Conservation (phyloP, 37 sponge, comb jelly and placozoan species). For the Amphimedon queenslandica region DNA sequence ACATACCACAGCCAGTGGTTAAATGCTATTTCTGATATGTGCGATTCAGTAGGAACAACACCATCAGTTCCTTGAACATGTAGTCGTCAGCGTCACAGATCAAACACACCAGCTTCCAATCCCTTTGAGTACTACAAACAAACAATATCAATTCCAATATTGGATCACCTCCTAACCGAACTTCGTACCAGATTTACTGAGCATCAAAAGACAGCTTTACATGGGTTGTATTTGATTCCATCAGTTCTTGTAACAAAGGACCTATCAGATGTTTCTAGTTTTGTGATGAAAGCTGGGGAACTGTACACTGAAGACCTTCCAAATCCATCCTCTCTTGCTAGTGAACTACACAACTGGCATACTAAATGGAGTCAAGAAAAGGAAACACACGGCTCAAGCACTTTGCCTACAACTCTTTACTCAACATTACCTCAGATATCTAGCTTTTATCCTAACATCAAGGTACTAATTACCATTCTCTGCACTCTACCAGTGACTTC, state of each 20-base stretch:
- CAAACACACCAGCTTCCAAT: slow-evolving; percentile 23
- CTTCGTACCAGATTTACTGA: slow-evolving; percentile 9
- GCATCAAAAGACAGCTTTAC: slow-evolving; percentile 45
- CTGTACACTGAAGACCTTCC: slow-evolving; percentile 9
- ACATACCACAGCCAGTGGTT: slow-evolving; percentile 35
- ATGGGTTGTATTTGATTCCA: slow-evolving; percentile 8
- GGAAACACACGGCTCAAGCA: slow-evolving; percentile 1
- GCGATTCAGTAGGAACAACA: slow-evolving; percentile 5
- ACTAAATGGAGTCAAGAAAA: slow-evolving; percentile 13
- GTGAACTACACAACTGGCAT: slow-evolving; percentile 25
- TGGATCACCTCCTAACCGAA: slow-evolving; percentile 32
- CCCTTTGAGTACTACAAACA: slow-evolving; percentile 21
- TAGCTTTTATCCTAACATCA: slow-evolving; percentile 16
- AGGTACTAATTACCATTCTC: slow-evolving; percentile 1
- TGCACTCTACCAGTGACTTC: slow-evolving; percentile 27
- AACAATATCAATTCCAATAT: slow-evolving; percentile 24
- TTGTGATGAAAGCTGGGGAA: background rate
- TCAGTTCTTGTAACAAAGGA: slow-evolving; percentile 12
- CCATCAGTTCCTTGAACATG: slow-evolving; percentile 38
- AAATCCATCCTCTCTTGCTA: background rate
- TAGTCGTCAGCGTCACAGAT: slow-evolving; percentile 25
- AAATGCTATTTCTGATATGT: slow-evolving; percentile 21
- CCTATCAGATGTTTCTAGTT: background rate
- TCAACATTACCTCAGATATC: slow-evolving; percentile 7
- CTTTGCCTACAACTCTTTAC: slow-evolving; percentile 15